Evolutionary conservation across 1,140 invertebrate species (phyloP).

Genomic region (Cotesia vestalis): DNA sequence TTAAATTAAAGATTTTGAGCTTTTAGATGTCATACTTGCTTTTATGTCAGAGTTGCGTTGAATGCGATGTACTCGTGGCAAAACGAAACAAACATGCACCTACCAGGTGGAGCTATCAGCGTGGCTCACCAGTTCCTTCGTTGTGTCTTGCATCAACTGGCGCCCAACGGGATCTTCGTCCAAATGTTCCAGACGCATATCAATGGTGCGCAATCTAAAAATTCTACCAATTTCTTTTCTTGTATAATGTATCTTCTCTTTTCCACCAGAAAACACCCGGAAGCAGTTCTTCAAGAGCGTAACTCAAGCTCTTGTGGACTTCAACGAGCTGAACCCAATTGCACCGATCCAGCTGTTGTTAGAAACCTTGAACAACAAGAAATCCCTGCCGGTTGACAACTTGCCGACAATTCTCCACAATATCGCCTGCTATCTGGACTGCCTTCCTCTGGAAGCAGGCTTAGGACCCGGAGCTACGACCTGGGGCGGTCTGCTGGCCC

Average conservation of each 20-base stretch:
- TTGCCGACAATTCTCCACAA: slow-evolving; percentile 83
- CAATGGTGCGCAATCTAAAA: slow-evolving; percentile 68
- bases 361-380: slow-evolving; percentile 86
- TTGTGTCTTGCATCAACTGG: slow-evolving; percentile 94
- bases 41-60: slow-evolving; percentile 76
- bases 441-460: slow-evolving; percentile 85
- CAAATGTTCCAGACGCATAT: slow-evolving; percentile 94
- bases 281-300: slow-evolving; percentile 93
- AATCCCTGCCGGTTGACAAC: slow-evolving; percentile 82
- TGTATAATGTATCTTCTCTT: slow-evolving; percentile 1
- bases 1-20: background rate
- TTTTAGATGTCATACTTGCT: slow-evolving; percentile 22
- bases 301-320: slow-evolving; percentile 92
- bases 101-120: slow-evolving; percentile 89
- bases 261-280: slow-evolving; percentile 70
- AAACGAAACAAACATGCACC: slow-evolving; percentile 84
- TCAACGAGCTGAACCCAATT: slow-evolving; percentile 94
- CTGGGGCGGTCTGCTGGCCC: slow-evolving; percentile 83
- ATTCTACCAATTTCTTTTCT: no score
- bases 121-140: slow-evolving; percentile 97
- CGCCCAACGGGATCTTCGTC: slow-evolving; percentile 94
- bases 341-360: slow-evolving; percentile 84
- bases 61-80: slow-evolving; percentile 90
- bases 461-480: slow-evolving; percentile 72
- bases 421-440: slow-evolving; percentile 92